Conservation (phyloP, 2,888 invertebrate species). For the Tetragonisca angustula region DNA sequence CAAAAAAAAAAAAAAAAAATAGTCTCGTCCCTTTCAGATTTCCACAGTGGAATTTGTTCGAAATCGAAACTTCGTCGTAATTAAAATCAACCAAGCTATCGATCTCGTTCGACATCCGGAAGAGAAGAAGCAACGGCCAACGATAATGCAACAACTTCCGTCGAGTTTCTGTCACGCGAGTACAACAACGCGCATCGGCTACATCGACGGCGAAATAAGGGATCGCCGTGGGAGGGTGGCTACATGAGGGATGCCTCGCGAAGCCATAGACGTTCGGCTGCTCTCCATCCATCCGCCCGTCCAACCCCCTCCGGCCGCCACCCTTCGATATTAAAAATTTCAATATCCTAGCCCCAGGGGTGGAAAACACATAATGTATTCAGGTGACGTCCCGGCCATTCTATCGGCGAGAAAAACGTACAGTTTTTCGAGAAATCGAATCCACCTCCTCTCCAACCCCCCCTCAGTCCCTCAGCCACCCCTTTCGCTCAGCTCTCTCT, state of each 20-base stretch:
- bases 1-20: no score
- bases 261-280: slow-evolving; percentile 80
- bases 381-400: slow-evolving; percentile 84
- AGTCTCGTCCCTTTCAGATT: no score
- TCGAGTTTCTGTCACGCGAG: slow-evolving; percentile 9
- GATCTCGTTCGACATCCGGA: slow-evolving; percentile 16
- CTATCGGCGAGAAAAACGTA: slow-evolving; percentile 84
- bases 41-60: not conserved
- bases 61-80: slow-evolving; percentile 12
- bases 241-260: slow-evolving; percentile 78
- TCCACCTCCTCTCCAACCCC: slow-evolving; percentile 68
- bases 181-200: slow-evolving; percentile 21
- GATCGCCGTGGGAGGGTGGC: slow-evolving; percentile 73
- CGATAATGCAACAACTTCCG: slow-evolving; percentile 62
- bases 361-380: slow-evolving; percentile 84
- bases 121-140: slow-evolving; percentile 53
- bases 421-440: slow-evolving; percentile 84
- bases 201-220: slow-evolving; percentile 75
- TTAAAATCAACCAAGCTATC: slow-evolving; percentile 43
- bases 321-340: slow-evolving; percentile 84
- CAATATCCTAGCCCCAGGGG: slow-evolving; percentile 84
- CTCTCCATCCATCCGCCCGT: slow-evolving; percentile 74
- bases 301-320: slow-evolving; percentile 72
- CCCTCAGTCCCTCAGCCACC: slow-evolving; percentile 68
- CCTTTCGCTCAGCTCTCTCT: slow-evolving; percentile 51